Conservation (phyloP, 2,113 vertebrate genomes). For the Chloebia gouldiae region DNA sequence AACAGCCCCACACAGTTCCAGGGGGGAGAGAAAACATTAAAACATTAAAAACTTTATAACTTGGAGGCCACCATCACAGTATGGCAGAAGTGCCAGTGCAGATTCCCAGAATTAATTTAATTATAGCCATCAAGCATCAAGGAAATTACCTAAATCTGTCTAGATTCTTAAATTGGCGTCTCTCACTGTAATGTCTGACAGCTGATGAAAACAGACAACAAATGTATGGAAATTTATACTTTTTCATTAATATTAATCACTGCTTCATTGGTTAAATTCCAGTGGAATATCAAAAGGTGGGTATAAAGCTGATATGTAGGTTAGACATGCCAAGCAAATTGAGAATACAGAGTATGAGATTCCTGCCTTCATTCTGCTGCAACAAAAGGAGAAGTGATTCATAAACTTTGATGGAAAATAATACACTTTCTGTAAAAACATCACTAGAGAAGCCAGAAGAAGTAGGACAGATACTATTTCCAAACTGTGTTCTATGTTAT, state of each 20-base stretch:
- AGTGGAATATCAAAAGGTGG: constrained; percentile 12
- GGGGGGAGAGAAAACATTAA: constrained; percentile 19
- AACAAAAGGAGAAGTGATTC: not conserved
- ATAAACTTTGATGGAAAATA: not conserved
- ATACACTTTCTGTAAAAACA: not conserved
- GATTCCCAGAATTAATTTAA: constrained; percentile 58
- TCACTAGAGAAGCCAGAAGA: not conserved
- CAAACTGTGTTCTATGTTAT: not conserved
- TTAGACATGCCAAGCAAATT: not conserved
- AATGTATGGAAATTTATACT: constrained; percentile 45
- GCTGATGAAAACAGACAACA: constrained; percentile 37
- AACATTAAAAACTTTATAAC: constrained; percentile 25
- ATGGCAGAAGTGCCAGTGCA: not conserved
- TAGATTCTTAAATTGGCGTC: constrained; percentile 38
- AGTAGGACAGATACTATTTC: not conserved
- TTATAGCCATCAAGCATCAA: constrained; percentile 27
- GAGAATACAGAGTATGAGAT: not conserved
- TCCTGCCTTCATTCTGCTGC: not conserved
- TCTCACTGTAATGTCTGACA: constrained; percentile 34
- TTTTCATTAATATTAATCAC: constrained; percentile 31
- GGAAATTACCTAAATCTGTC: constrained; percentile 51
- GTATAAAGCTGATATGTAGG: not conserved
- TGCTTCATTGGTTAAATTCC: constrained; percentile 26
- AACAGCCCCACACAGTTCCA: not conserved
- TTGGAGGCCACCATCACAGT: not conserved